Evolutionary conservation across 2,113 vertebrate species (phyloP).

Genomic region (Hyperopisus bebe): DNA sequence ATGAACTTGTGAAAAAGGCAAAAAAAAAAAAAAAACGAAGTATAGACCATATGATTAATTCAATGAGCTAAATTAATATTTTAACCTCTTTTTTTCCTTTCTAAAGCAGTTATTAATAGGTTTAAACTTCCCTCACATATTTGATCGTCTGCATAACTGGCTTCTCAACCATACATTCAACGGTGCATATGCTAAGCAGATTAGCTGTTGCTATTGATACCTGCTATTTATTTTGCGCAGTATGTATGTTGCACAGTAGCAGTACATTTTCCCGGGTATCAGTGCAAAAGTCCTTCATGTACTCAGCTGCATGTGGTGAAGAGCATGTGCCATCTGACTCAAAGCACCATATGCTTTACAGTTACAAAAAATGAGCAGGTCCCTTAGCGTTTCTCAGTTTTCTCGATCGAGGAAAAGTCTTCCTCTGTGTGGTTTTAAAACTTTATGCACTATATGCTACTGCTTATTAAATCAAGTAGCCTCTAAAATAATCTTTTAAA

Average conservation of each 20-base stretch:
- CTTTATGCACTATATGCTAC: not conserved
- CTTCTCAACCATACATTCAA: too few relatives aligned
- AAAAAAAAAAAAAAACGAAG: not conserved
- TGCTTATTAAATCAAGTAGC: not conserved
- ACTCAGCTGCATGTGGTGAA: not conserved
- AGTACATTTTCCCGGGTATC: not conserved
- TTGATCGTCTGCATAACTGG: not conserved
- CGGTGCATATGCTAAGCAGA: not conserved
- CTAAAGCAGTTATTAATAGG: not conserved
- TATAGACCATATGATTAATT: not conserved
- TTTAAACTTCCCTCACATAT: not conserved
- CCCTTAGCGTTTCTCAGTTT: not conserved
- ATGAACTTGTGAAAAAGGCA: not conserved
- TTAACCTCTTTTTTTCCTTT: not conserved
- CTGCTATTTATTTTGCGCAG: not conserved
- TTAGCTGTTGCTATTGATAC: not conserved
- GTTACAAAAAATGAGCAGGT: not conserved
- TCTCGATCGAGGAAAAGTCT: not conserved
- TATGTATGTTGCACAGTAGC: not conserved
- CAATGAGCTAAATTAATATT: not conserved
- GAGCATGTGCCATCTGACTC: not conserved
- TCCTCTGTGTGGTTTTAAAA: not conserved
- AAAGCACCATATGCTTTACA: not conserved
- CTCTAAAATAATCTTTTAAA: not conserved
- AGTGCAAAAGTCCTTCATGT: not conserved